Conservation (phyloP, 2,888 invertebrate species). For the Drosophila ezoana region DNA sequence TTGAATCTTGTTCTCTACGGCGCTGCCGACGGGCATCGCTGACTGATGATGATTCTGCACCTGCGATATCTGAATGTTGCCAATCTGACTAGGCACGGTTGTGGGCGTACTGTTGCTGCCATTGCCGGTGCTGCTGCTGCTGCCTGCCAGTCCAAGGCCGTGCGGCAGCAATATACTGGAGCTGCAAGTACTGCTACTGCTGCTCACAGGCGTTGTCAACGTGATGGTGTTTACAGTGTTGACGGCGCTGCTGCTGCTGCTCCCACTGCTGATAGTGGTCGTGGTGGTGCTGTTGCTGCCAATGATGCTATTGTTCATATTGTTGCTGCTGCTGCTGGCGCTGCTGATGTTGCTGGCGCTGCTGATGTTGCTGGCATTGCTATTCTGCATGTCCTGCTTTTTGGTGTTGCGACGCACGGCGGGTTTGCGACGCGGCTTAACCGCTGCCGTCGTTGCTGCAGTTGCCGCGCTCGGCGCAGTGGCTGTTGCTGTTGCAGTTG, state of each 20-base stretch:
- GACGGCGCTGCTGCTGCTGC: conserved; percentile 31
- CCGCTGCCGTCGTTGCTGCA: conserved; percentile 79
- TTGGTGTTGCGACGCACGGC: conserved; percentile 83
- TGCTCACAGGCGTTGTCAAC: conserved; percentile 53
- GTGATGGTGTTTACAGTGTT: conserved; percentile 48
- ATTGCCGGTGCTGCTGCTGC: conserved; percentile 16
- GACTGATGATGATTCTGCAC: conserved; percentile 75
- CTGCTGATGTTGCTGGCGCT: conserved; percentile 60
- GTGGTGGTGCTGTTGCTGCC: conserved; percentile 47
- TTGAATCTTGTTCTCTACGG: conserved; percentile 85
- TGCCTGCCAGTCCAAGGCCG: conserved; percentile 37
- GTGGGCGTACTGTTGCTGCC: conserved; percentile 61
- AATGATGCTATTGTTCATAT: conserved; percentile 41
- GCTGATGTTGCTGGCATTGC: conserved; percentile 35
- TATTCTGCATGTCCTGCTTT: conserved; percentile 74
- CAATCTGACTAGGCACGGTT: conserved; percentile 85
- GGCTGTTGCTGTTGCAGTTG: conserved; percentile 19
- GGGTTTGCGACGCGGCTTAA: conserved; percentile 84
- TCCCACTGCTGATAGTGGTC: conserved; percentile 31
- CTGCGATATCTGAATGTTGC: conserved; percentile 85
- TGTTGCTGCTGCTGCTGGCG: conserved; percentile 32
- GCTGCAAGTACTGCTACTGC: conserved; percentile 39
- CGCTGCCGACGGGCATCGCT: conserved; percentile 74
- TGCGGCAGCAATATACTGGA: conserved; percentile 59
- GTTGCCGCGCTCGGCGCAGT: conserved; percentile 6